Percentiles rank a stretch among this genome's conserved stretches.
Conservation (phyloP, 2,113 vertebrate genomes). For the Paradisaea rubra region DNA sequence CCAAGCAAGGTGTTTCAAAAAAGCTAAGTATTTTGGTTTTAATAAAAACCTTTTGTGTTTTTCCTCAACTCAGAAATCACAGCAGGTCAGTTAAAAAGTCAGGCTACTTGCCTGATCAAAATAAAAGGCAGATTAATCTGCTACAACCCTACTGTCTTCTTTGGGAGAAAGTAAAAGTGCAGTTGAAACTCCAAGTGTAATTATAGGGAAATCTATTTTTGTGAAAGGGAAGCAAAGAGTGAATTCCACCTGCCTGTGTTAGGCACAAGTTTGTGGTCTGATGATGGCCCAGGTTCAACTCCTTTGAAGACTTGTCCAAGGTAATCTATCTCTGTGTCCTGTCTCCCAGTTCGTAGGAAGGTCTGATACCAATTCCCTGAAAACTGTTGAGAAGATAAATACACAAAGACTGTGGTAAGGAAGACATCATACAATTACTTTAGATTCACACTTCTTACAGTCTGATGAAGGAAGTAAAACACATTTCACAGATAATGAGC, state of each 20-base stretch:
- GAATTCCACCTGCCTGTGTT: not conserved
- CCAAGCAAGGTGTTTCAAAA: not conserved
- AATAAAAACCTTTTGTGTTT: not conserved
- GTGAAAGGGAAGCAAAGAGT: not conserved
- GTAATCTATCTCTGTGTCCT: not conserved
- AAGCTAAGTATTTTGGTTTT: not conserved
- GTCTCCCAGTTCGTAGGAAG: not conserved
- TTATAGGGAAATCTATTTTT: not conserved
- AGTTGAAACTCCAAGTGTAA: not conserved
- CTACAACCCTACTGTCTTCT: not conserved
- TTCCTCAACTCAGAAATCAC: not conserved
- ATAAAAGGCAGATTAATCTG: not conserved
- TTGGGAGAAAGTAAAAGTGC: not conserved
- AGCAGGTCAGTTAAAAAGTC: not conserved
- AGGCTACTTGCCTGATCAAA: not conserved
- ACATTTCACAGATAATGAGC: not conserved
- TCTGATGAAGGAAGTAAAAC: not conserved
- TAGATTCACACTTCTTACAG: not conserved
- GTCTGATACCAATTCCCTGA: not conserved
- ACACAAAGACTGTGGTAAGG: not conserved
- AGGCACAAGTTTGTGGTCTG: not conserved
- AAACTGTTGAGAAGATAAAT: not conserved
- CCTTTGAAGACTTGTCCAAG: not conserved
- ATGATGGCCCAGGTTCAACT: not conserved
- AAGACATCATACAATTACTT: not conserved